Base-by-base conservation (phyloP, 2,797 vertebrate species). In the Gymnoscopelus microlampas region DNA sequence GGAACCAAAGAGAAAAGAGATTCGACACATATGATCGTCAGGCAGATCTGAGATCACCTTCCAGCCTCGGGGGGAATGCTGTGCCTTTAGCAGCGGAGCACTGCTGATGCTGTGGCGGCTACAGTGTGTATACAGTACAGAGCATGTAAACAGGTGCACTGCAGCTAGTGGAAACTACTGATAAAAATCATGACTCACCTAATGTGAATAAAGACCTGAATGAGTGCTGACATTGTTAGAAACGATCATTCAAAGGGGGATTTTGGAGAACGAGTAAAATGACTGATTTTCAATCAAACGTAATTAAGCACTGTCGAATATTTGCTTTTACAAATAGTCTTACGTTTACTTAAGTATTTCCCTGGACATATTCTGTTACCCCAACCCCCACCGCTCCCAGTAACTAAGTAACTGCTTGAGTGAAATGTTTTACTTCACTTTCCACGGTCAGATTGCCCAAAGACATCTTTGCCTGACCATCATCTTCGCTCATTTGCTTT, bases 11-110 rank as follows among this genome's bases (percentile, higher is more conserved):
- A 70, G 69, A 64, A 55, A 68, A 79, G 63, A 13, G 67, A 77
- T 76, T 44, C 14, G 6, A 69, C 60, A 50, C 60, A 58, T 57
- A 72, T 35, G 55, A 66, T 77, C 78, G 50, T 79, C 58, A 54
- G 35, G 5, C 2, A n/a, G 77, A 70, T 80, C 56, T 19, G 57
- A 76, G 70, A 53, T 83, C 62, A 47, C 24, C 39, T 7, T 74
- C 56, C 69, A 60, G 65, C 54, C 69, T 71, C 35, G 26, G 8
- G 15, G 14, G 62, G 15, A 26, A 19, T 7, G 44, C 53, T 64
- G 48, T 76, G 59, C 47, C 26, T 32, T 63, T 29, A 14, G 67
- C 66, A 61, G 72, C 23, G 53, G 11, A n/a, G 32, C 32, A 6
- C 32, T 35, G 32, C 5, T 35, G 32, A 35, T 44, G 39, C 39